Evolutionary conservation across 1,140 invertebrate genomes (phyloP).

Genomic region (Brachystomella parvula): DNA sequence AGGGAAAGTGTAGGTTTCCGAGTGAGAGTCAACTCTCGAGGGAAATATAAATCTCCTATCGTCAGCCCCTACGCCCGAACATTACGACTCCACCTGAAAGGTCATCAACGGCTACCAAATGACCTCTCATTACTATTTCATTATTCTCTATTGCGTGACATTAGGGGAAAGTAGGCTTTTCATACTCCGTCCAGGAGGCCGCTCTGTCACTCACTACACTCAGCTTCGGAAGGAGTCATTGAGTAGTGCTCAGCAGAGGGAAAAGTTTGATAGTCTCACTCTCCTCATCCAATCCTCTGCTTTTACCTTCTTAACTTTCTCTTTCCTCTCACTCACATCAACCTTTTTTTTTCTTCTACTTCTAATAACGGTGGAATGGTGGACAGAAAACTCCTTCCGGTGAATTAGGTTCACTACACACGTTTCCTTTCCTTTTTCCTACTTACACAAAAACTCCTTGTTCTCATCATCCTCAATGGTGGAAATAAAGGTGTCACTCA

Average conservation of each 20-base stretch:
- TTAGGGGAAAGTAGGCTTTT: not conserved
- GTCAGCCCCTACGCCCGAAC: not conserved
- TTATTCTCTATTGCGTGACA: conserved; percentile 10
- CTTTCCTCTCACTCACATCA: not conserved
- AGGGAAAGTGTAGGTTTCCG: not conserved
- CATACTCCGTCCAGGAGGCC: not conserved
- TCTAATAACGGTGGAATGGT: not conserved
- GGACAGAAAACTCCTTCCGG: not conserved
- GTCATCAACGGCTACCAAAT: not conserved
- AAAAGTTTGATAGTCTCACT: not conserved
- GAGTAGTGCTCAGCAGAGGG: not conserved
- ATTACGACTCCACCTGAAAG: conserved; percentile 4
- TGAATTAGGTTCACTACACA: not conserved
- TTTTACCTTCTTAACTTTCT: not conserved
- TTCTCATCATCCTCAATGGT: not conserved
- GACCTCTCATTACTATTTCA: conserved; percentile 10
- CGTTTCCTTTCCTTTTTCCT: not conserved
- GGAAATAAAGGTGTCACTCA: too few relatives aligned
- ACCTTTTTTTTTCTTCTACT: too few relatives aligned
- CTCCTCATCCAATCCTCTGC: not conserved
- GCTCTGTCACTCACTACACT: not conserved
- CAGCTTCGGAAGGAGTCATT: not conserved
- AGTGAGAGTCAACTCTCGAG: not conserved
- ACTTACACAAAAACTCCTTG: not conserved
- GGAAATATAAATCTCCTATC: conserved; percentile 11